Evolutionary conservation across 2,113 vertebrate genomes (phyloP).

Genomic region (Alouatta palliata): DNA sequence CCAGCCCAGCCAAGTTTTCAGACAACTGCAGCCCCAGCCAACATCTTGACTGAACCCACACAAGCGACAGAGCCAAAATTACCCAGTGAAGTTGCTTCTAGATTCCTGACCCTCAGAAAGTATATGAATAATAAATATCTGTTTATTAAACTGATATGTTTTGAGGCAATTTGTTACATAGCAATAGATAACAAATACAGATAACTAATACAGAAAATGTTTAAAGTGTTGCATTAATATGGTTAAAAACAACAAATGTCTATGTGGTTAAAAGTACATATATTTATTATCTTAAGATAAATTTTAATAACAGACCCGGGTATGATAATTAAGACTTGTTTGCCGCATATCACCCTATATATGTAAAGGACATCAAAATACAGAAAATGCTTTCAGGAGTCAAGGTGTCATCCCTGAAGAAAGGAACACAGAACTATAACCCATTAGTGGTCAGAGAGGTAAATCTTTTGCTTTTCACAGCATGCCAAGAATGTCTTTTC

Average conservation of each 20-base stretch:
- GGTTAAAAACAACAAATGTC: conserved; percentile 2
- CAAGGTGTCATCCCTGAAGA: not conserved
- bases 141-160: not conserved
- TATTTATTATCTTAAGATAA: not conserved
- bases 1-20: not conserved
- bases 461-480: conserved; percentile 34
- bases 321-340: not conserved
- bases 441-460: not conserved
- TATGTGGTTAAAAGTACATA: not conserved
- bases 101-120: not conserved
- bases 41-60: not conserved
- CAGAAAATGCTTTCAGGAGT: not conserved
- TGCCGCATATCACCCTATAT: not conserved
- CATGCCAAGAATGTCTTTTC: conserved; percentile 34
- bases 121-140: not conserved
- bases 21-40: not conserved
- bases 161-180: not conserved
- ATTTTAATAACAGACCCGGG: not conserved
- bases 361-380: not conserved
- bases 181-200: not conserved
- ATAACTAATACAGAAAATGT: not conserved
- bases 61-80: not conserved
- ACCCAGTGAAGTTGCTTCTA: not conserved
- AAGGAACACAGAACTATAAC: not conserved
- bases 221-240: not conserved